A percentile compares a stretch with the other conserved stretches of the same genome.
Conservation (phyloP, 2,797 vertebrate species). For the Kryptopterus vitreolus region DNA sequence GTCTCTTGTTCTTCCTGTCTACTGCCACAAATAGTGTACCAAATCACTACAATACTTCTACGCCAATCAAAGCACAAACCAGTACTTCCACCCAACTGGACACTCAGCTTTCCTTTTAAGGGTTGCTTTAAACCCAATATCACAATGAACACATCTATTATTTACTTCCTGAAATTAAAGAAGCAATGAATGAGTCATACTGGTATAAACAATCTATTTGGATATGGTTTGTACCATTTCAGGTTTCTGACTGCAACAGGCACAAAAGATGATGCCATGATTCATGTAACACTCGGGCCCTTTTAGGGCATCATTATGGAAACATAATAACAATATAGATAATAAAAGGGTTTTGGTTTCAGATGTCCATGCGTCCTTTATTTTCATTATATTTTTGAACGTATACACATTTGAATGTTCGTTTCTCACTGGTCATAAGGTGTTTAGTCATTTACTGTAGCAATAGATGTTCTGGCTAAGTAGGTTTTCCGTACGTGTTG, state of each 20-base stretch:
- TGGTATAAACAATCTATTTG: not conserved
- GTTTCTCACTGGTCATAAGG: not conserved
- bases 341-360: constrained; percentile 4
- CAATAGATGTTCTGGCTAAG: not conserved
- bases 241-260: not conserved
- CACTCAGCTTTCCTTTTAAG: not conserved
- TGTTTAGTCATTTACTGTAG: not conserved
- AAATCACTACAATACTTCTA: not conserved
- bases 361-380: not conserved
- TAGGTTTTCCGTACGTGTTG: not conserved
- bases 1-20: constrained; percentile 9
- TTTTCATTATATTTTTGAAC: not conserved
- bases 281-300: not conserved
- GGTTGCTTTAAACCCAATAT: not conserved
- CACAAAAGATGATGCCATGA: constrained; percentile 13
- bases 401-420: not conserved
- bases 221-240: not conserved
- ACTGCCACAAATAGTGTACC: constrained; percentile 9
- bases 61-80: constrained; percentile 6
- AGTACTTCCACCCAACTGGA: not conserved
- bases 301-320: constrained; percentile 18
- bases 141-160: constrained; percentile 23
- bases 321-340: constrained; percentile 21
- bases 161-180: constrained; percentile 25
- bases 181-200: constrained; percentile 23